Evolutionary conservation across 2,888 invertebrate species (phyloP).

Genomic region (Stenolophus ochropezus): DNA sequence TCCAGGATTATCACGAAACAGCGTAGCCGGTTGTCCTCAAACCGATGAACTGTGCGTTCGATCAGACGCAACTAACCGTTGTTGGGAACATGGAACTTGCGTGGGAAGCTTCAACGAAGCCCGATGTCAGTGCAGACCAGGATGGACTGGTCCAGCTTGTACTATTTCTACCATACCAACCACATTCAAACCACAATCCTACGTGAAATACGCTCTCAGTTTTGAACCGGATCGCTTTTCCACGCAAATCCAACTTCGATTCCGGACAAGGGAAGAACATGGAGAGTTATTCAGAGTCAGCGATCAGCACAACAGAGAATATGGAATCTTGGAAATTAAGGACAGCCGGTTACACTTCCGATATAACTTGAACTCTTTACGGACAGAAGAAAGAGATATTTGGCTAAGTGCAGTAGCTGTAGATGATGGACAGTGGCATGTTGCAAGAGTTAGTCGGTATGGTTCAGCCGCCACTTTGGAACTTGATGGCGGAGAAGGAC

Average conservation of each 20-base stretch:
- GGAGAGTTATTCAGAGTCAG: conserved; percentile 96
- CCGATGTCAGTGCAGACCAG: conserved; percentile 95
- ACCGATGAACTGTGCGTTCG: conserved; percentile 94
- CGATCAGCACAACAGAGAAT: conserved; percentile 95
- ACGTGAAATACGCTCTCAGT: conserved; percentile 96
- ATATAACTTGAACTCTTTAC: conserved; percentile 92
- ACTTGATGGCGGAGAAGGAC: conserved; percentile 95
- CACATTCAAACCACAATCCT: conserved; percentile 94
- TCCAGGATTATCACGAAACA: conserved; percentile 91
- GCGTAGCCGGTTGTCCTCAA: conserved; percentile 92
- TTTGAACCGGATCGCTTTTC: conserved; percentile 95
- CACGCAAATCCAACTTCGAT: conserved; percentile 93
- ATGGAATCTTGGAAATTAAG: conserved; percentile 93
- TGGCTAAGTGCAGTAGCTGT: conserved; percentile 93
- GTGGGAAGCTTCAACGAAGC: conserved; percentile 92
- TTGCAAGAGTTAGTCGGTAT: conserved; percentile 91
- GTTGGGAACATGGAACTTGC: conserved; percentile 96
- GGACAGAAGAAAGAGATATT: conserved; percentile 92
- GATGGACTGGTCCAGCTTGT: conserved; percentile 94
- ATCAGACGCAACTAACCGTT: conserved; percentile 88
- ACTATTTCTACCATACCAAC: conserved; percentile 90
- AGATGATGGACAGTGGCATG: conserved; percentile 98
- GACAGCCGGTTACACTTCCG: conserved; percentile 92
- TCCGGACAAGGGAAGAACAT: conserved; percentile 93
- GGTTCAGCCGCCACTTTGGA: conserved; percentile 95